Conservation (phyloP, 1,140 invertebrate genomes). For the Temnothorax nylanderi region DNA sequence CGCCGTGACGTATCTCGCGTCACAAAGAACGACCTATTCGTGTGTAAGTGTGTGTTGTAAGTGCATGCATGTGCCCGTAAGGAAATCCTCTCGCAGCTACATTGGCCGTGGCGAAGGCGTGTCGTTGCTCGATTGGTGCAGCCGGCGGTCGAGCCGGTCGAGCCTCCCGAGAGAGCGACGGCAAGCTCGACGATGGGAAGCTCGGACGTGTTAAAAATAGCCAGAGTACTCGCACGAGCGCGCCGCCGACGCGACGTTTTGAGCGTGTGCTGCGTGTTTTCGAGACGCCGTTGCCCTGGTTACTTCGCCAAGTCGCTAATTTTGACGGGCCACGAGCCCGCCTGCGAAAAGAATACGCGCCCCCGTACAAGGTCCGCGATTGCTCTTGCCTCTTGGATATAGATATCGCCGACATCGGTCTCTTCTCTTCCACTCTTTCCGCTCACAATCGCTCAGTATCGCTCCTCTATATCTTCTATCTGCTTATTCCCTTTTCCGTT, state of each 20-base stretch:
- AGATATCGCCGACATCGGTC: too few relatives aligned
- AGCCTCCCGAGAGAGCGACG: constrained; percentile 39
- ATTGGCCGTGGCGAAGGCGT: constrained; percentile 26
- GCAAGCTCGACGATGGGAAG: not conserved
- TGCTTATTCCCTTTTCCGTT: not conserved
- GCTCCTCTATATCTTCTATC: not conserved
- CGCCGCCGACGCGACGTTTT: not conserved
- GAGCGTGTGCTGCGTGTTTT: not conserved
- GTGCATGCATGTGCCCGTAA: not conserved
- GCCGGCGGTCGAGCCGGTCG: constrained; percentile 38
- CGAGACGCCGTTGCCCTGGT: constrained; percentile 27
- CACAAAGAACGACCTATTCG: not conserved
- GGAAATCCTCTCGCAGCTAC: not conserved
- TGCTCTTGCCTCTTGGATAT: not conserved
- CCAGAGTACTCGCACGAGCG: not conserved
- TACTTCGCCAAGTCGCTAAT: constrained; percentile 30
- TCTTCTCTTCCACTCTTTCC: too few relatives aligned
- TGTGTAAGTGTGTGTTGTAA: not conserved
- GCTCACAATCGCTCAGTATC: too few relatives aligned
- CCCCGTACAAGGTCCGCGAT: constrained; percentile 29
- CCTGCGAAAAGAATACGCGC: not conserved
- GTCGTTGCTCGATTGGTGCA: constrained; percentile 2
- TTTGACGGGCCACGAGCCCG: not conserved
- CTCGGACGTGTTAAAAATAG: constrained; percentile 61
- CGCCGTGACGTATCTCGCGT: constrained; percentile 9